These are phyloP conservation scores for Yasuhikotakia modesta DNA, from an alignment of 2,797 vertebrate genomes.

Conservation along the genomic window DNA sequence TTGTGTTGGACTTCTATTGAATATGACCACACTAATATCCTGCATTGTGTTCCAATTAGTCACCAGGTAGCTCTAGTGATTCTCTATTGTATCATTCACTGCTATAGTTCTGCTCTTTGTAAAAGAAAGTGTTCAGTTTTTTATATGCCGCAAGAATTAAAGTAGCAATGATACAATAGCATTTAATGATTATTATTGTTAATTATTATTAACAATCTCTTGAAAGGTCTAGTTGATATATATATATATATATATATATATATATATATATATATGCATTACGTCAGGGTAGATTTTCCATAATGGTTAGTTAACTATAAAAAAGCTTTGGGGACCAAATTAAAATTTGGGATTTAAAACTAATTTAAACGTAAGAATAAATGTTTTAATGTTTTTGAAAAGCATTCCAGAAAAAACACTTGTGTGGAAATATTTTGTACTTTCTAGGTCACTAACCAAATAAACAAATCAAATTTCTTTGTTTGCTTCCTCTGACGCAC, in stretches of 20 bases:
- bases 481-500: background rate
- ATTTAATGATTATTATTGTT: no score
- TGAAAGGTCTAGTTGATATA: background rate
- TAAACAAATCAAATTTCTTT: background rate
- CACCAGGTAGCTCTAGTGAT: background rate
- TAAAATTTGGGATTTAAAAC: background rate
- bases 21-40: conserved; percentile 3
- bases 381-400: background rate
- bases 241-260: no score
- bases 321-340: background rate
- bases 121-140: background rate
- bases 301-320: no score
- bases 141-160: background rate
- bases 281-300: background rate
- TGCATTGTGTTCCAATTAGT: conserved; percentile 22
- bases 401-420: background rate
- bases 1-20: background rate
- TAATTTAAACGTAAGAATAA: no score
- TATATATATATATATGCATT: background rate
- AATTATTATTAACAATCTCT: background rate
- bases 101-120: background rate
- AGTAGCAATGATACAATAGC: background rate
- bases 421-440: background rate
- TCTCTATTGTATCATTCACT: background rate
- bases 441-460: conserved; percentile 1